Base-by-base conservation (phyloP, 1,140 invertebrate genomes). In the Drosophila arizonae region DNA sequence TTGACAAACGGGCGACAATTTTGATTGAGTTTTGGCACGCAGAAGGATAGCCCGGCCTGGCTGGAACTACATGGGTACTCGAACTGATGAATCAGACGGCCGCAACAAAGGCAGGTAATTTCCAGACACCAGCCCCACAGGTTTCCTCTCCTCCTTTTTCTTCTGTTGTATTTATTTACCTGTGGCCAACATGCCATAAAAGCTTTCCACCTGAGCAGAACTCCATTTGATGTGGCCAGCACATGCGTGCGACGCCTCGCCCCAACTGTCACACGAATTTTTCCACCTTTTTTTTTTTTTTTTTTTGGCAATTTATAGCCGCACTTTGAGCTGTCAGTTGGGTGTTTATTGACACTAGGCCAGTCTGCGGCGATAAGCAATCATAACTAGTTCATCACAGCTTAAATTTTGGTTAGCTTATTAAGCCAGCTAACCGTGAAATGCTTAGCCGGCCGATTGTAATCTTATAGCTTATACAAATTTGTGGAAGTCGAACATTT, bases 21-120 rank as follows among this genome's bases (percentile, higher is more conserved):
- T 86, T 86, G 82, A 86, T 86, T 86, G 82, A 86, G 82, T 86
- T 87, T 86, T 74, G 52, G 69, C 82, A 87, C 79, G 82, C 57
- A 60, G 43, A 60, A 61, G 56, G 65, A 60, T 52, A 45, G 66
- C 57, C 48, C 45, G 26, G 54, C 50, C 30, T 17, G 56, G 66
- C 57, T 36, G 52, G 43, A 36, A 51, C 30, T 17, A 3, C 21
- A 2, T 3, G 43, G 63, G 52, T 45, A 24, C 58, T 62, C 43
- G n/a, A 50, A 41, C 52, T 48, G 76, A 87, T 82, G 78, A 85
- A 73, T 86, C 85, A 81, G 55, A 73, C 46, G 28, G 50, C 77
- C 76, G 33, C 63, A 61, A 66, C 70, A 74, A 61, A 66, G 66
- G 54, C 10, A 78, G 75, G 78, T 72, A 85, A 85, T 87, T 81